These are phyloP conservation scores for Bryconaethiops microstoma DNA, from an alignment of 2,797 vertebrate genomes.

Conservation along the genomic window DNA sequence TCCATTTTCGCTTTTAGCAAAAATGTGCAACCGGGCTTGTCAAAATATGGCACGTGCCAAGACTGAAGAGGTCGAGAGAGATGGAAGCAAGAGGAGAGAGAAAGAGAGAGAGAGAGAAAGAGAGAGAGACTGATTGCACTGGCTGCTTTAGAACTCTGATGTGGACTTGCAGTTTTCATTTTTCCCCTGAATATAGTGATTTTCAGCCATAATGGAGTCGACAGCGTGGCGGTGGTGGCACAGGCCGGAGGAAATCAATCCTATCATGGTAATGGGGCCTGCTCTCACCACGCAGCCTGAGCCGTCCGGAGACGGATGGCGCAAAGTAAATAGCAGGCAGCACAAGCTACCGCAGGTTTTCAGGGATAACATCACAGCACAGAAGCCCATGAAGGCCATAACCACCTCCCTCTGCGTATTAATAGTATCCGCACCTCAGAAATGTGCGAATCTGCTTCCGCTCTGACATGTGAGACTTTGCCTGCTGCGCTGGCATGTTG, in stretches of 20 bases:
- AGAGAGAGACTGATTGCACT: constrained; percentile 9
- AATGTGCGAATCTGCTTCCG: constrained; percentile 20
- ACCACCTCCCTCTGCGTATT: background rate
- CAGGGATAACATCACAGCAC: constrained; percentile 32
- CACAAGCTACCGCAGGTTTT: constrained; percentile 17
- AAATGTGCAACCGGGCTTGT: constrained; percentile 53
- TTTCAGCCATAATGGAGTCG: constrained; percentile 46
- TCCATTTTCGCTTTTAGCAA: constrained; percentile 57
- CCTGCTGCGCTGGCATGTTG: constrained; percentile 11
- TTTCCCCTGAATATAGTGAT: constrained; percentile 43
- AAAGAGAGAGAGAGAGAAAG: constrained; percentile 35
- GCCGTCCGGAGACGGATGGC: constrained; percentile 65
- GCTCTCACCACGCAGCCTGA: constrained; percentile 52
- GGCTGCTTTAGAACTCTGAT: constrained; percentile 36
- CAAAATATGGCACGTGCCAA: constrained; percentile 50
- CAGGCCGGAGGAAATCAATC: constrained; percentile 66
- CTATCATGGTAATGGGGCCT: constrained; percentile 63
- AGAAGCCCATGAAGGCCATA: constrained; percentile 31
- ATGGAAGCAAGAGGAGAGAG: constrained; percentile 24
- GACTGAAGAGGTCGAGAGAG: constrained; percentile 2
- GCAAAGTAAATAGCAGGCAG: constrained; percentile 30
- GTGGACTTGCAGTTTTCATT: constrained; percentile 46
- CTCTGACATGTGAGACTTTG: constrained; percentile 4
- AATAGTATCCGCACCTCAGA: constrained; percentile 32
- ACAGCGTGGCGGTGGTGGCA: background rate